Base-by-base conservation (phyloP, 2,888 invertebrate genomes). In the Acronicta alni region DNA sequence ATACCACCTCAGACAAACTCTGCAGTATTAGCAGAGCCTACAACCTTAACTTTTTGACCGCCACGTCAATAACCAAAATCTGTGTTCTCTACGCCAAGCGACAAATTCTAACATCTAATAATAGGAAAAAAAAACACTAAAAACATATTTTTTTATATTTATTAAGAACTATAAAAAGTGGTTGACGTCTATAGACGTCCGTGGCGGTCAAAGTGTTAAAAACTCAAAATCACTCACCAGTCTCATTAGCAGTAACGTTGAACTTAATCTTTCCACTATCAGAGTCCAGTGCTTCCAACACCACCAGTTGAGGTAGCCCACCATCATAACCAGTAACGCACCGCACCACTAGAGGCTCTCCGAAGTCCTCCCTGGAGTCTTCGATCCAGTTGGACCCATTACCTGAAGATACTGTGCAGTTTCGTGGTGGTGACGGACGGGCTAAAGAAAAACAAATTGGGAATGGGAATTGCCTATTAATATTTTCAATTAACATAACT, bases 271-370 rank as follows among this genome's bases (percentile, higher is more conserved):
- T 95, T 77, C 96, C 97, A 37, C 95, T 96, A 59, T 94, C 90
- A 0, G 96, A 95, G 81, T 98, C 97, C 84, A 97, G 95, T 20
- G 97, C 98, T 87, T 98, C 98, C 43, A 98, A 89, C 42, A 97
- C 95, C 82, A 98, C 98, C 67, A 96, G 95, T 87, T 98, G 98
- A 23, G 97, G 97, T 54, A 98, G 95, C 6, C 98, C 98, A 0
- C 98, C 98, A 84, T 98, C 98, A 85, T 98, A 98, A 0, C 98
- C 98, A 0, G 97, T 95, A 67, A 97, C 96, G 84, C 98, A 98
- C 75, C 97, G 97, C 46, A 98, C 96, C 77, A 97, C 96, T 75
- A 98, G 90, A 1, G 86, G 83, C 18, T 92, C 92, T 0, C 82
- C 87, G 0, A 82, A 74, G 17, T 92, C 91, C 8, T 93, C 91